A percentile compares a stretch with the other conserved stretches of the same genome.
Evolutionary conservation across 2,888 invertebrate species (phyloP).

Genomic region (Apodemia zela): DNA sequence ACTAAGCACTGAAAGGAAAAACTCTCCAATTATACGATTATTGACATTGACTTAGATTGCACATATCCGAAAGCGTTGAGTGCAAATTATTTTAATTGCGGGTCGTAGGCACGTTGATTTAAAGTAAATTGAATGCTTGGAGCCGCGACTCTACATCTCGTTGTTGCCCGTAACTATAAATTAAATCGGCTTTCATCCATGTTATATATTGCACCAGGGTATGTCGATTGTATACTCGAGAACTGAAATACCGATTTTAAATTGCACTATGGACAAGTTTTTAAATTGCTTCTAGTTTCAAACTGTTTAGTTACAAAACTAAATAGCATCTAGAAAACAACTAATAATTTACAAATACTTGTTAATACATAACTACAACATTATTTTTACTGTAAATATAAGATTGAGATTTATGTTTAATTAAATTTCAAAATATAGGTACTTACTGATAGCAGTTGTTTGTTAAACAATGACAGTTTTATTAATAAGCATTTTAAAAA

Average conservation of each 20-base stretch:
- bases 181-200: slow-evolving; percentile 44
- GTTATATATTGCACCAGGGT: slow-evolving; percentile 15
- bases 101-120: slow-evolving; percentile 54
- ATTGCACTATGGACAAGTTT: neutral
- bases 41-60: slow-evolving; percentile 52
- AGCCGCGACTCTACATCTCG: slow-evolving; percentile 50
- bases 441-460: too few relatives aligned
- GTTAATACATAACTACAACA: too few relatives aligned
- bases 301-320: too few relatives aligned
- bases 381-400: too few relatives aligned
- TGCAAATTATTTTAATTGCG: slow-evolving; percentile 62
- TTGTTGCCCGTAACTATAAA: slow-evolving; percentile 57
- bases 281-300: too few relatives aligned
- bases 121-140: slow-evolving; percentile 64
- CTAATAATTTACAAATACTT: too few relatives aligned
- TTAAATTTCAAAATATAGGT: too few relatives aligned
- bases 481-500: too few relatives aligned
- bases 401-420: too few relatives aligned
- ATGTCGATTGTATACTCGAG: neutral
- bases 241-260: neutral
- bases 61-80: slow-evolving; percentile 49
- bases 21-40: slow-evolving; percentile 46
- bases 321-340: too few relatives aligned
- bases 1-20: slow-evolving; percentile 34
- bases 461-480: too few relatives aligned